These are phyloP conservation scores for Corynorhinus townsendii DNA, from an alignment of 2,113 vertebrate genomes.

Conservation along the genomic window DNA sequence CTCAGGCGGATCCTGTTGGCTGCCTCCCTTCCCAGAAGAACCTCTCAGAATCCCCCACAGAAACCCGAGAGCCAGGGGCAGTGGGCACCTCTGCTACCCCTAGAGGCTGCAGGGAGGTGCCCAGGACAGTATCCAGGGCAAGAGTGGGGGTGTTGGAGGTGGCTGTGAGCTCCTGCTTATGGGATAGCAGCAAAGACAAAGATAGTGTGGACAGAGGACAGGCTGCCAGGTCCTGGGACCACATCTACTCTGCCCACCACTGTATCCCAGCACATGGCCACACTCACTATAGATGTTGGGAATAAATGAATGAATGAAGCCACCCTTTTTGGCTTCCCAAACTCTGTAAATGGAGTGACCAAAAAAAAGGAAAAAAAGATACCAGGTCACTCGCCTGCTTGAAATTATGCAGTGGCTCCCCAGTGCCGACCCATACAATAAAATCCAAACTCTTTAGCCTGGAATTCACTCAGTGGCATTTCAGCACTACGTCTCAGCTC, in stretches of 20 bases:
- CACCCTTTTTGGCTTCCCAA: not conserved
- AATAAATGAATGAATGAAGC: not conserved
- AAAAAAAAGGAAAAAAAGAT: not conserved
- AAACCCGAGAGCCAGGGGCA: not conserved
- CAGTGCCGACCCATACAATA: fast-evolving
- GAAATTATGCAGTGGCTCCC: not conserved
- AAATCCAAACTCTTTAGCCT: not conserved
- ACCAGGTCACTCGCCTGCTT: not conserved
- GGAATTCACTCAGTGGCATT: fast-evolving
- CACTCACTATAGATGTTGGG: fast-evolving
- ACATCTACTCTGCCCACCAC: not conserved
- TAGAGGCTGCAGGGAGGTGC: not conserved
- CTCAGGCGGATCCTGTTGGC: not conserved
- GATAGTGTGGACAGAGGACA: not conserved
- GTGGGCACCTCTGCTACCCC: not conserved
- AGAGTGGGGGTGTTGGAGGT: not conserved
- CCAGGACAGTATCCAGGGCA: fast-evolving
- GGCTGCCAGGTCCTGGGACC: not conserved
- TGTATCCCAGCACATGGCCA: not conserved
- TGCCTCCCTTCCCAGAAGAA: not conserved
- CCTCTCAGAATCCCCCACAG: not conserved
- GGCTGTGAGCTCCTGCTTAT: not conserved
- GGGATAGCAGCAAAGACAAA: not conserved
- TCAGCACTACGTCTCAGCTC: fast-evolving
- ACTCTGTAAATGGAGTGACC: not conserved